phyloP scores from a whole-genome alignment of 2,888 invertebrate genomes.

The Xestia xanthographa region DNA sequence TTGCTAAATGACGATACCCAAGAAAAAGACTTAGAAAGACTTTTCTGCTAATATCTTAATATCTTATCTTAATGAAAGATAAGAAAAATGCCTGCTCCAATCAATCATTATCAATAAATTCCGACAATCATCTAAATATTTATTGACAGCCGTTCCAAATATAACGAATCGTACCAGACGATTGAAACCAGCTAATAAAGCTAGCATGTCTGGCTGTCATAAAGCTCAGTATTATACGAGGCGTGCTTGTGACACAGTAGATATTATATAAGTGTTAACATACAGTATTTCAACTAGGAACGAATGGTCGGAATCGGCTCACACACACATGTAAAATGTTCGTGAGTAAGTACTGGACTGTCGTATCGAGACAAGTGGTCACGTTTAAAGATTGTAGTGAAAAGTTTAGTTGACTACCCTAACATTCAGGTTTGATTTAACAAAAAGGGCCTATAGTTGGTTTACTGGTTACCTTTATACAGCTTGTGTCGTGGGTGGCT shows the following conservation, averaged over 20 bases:
- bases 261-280: neutral
- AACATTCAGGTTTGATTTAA: neutral
- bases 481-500: slow-evolving; percentile 63
- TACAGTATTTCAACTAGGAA: slow-evolving; percentile 1
- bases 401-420: neutral
- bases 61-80: neutral
- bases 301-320: neutral
- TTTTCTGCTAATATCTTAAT: neutral
- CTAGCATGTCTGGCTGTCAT: slow-evolving; percentile 16
- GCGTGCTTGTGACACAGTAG: neutral
- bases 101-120: neutral
- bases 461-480: neutral
- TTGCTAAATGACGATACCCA: neutral
- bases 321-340: neutral
- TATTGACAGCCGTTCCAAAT: neutral
- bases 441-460: neutral
- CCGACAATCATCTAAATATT: neutral
- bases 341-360: neutral
- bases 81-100: too few relatives aligned
- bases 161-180: neutral
- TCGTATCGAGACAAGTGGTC: neutral
- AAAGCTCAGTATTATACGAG: slow-evolving; percentile 5
- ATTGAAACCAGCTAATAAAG: neutral
- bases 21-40: neutral
- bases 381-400: neutral